Evolutionary conservation across 1,140 invertebrate genomes (phyloP).

Genomic region (Drosophila dunni): DNA sequence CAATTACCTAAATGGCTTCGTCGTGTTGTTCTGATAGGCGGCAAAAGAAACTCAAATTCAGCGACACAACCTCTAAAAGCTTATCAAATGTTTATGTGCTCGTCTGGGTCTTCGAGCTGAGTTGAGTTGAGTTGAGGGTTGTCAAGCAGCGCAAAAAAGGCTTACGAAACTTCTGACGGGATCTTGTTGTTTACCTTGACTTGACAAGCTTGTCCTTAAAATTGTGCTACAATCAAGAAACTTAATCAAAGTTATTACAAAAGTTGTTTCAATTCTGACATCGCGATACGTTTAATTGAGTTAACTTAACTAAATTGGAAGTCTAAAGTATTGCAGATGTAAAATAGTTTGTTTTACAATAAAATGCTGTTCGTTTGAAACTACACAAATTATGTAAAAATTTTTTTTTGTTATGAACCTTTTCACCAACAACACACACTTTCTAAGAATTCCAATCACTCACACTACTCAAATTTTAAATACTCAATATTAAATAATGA

Average conservation of each 20-base stretch:
- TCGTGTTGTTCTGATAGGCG: constrained; percentile 57
- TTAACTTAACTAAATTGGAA: neutral
- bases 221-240: constrained; percentile 4
- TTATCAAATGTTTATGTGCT: constrained; percentile 63
- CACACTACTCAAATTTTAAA: neutral
- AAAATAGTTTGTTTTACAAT: too few relatives aligned
- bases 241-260: constrained; percentile 2
- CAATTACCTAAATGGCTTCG: constrained; percentile 74
- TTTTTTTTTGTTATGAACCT: too few relatives aligned
- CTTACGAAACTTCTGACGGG: constrained; percentile 53
- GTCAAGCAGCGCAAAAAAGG: constrained; percentile 27
- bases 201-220: constrained; percentile 36
- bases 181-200: constrained; percentile 31
- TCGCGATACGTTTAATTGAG: neutral
- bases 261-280: constrained; percentile 28
- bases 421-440: too few relatives aligned
- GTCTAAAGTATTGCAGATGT: too few relatives aligned
- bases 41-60: neutral
- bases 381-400: too few relatives aligned
- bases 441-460: neutral
- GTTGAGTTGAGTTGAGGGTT: constrained; percentile 4
- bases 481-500: constrained; percentile 28
- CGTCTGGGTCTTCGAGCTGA: neutral
- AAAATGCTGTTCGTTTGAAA: too few relatives aligned
- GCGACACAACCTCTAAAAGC: constrained; percentile 23